These are phyloP conservation scores for Dicyrtomina minuta DNA, from an alignment of 2,888 invertebrate genomes.

Conservation along the genomic window DNA sequence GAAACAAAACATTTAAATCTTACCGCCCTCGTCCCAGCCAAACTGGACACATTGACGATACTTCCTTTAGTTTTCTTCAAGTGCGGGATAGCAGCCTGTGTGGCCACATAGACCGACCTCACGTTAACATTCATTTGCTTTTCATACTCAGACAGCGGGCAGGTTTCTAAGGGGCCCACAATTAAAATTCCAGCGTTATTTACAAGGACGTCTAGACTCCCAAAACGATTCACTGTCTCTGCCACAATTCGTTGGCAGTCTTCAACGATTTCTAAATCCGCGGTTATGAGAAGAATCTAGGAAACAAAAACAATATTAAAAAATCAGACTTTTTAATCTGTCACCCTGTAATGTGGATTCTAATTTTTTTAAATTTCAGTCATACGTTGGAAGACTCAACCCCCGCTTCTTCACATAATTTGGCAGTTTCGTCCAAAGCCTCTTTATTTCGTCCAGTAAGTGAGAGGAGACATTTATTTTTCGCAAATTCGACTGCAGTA, in stretches of 20 bases:
- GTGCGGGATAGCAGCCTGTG: slow-evolving; percentile 83
- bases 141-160: slow-evolving; percentile 83
- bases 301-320: background rate
- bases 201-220: slow-evolving; percentile 46
- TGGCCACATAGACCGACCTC: slow-evolving; percentile 64
- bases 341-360: no score
- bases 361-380: background rate
- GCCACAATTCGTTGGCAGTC: slow-evolving; percentile 43
- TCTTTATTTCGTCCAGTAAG: slow-evolving; percentile 70
- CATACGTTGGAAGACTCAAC: background rate
- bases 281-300: slow-evolving; percentile 40
- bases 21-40: slow-evolving; percentile 76
- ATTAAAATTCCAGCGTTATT: slow-evolving; percentile 88
- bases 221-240: slow-evolving; percentile 41
- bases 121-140: slow-evolving; percentile 86
- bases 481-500: slow-evolving; percentile 74
- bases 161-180: slow-evolving; percentile 79
- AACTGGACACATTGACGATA: slow-evolving; percentile 83
- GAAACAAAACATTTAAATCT: slow-evolving; percentile 44
- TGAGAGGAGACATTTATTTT: slow-evolving; percentile 71
- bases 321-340: background rate
- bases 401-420: slow-evolving; percentile 37
- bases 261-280: slow-evolving; percentile 38
- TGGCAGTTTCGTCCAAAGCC: slow-evolving; percentile 62
- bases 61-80: slow-evolving; percentile 74